phyloP scores from a whole-genome alignment of 2,113 vertebrate species.

The Haemorhous mexicanus region DNA sequence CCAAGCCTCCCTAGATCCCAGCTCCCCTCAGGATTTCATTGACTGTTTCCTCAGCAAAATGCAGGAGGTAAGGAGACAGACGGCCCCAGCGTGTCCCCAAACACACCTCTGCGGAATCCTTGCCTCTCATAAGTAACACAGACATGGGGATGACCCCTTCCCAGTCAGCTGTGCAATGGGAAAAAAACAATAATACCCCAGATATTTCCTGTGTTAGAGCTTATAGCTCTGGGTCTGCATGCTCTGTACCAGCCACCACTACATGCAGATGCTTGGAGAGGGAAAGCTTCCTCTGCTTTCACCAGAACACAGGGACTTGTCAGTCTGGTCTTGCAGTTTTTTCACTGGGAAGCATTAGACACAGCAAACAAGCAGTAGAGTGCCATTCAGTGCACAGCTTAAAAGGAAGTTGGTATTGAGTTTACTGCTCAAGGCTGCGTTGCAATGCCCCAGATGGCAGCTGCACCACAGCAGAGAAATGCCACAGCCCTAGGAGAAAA shows the following conservation, averaged over 20 bases:
- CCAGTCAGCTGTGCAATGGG: background rate
- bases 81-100: background rate
- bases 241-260: background rate
- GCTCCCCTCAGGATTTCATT: slow-evolving; percentile 75
- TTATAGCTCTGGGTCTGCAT: background rate
- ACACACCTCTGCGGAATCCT: background rate
- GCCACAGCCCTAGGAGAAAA: background rate
- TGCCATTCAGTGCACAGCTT: background rate
- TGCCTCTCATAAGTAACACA: background rate
- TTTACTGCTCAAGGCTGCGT: background rate
- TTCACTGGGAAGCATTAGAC: background rate
- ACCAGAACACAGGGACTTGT: background rate
- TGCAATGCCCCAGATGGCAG: background rate
- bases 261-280: background rate
- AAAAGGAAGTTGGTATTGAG: background rate
- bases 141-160: background rate
- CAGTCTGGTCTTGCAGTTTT: background rate
- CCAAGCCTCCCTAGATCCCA: slow-evolving; percentile 67
- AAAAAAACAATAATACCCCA: background rate
- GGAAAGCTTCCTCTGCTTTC: background rate
- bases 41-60: slow-evolving; percentile 81
- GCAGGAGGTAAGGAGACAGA: slow-evolving; percentile 66
- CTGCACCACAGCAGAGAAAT: background rate
- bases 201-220: background rate
- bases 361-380: background rate